Percentiles rank a stretch among this genome's conserved stretches.
Evolutionary conservation across 2,113 vertebrate species (phyloP).

Genomic region (Spea bombifrons): DNA sequence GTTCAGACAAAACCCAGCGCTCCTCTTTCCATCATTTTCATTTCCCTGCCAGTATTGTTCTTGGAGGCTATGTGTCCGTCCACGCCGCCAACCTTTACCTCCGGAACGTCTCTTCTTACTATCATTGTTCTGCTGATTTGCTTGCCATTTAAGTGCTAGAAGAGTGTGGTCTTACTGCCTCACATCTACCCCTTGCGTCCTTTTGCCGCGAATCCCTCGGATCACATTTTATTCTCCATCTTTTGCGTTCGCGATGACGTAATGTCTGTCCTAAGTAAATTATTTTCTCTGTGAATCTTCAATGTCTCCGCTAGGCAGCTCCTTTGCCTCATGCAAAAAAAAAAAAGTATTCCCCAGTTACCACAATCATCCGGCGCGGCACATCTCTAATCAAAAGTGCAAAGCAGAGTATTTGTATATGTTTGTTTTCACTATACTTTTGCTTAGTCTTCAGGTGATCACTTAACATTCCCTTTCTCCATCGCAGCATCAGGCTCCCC

Average conservation of each 20-base stretch:
- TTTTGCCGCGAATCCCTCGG: not conserved
- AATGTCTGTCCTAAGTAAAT: not conserved
- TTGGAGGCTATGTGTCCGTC: not conserved
- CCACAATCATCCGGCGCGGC: too few relatives aligned
- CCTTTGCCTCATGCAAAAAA: not conserved
- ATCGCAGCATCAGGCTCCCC: too few relatives aligned
- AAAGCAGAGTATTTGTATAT: too few relatives aligned
- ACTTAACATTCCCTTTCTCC: too few relatives aligned
- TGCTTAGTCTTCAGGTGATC: too few relatives aligned
- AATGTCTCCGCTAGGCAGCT: not conserved
- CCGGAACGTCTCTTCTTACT: too few relatives aligned
- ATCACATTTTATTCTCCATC: not conserved
- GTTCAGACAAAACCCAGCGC: constrained; percentile 75
- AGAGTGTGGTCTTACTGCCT: not conserved
- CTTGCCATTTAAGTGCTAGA: too few relatives aligned
- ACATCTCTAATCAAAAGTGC: too few relatives aligned
- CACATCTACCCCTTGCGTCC: not conserved
- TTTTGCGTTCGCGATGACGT: not conserved
- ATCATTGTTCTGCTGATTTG: too few relatives aligned
- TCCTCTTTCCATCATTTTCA: constrained; percentile 67
- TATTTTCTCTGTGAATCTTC: too few relatives aligned
- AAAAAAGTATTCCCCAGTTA: not conserved
- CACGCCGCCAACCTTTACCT: not conserved
- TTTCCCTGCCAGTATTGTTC: constrained; percentile 66
- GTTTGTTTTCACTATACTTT: too few relatives aligned